Base-by-base conservation (phyloP, 1,140 invertebrate genomes). In the Grapholita molesta region DNA sequence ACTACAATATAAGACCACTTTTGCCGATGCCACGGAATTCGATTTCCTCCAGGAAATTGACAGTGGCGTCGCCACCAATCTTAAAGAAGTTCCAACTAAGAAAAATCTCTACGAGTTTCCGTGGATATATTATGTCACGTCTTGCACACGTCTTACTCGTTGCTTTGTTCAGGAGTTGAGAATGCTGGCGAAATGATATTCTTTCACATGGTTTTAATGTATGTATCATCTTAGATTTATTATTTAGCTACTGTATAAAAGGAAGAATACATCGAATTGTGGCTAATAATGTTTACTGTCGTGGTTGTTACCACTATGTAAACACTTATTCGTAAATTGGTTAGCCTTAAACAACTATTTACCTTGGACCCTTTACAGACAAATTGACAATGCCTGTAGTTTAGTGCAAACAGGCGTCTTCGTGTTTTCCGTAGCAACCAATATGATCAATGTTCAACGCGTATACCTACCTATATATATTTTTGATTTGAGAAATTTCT, bases 31-130 rank as follows among this genome's bases (percentile, higher is more conserved):
- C 70, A 68, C 70, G 38, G 30, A 24, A 71, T 70, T 42, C 69
- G 72, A 80, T 83, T 83, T 83, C 79, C 80, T 74, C 6, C 0
- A 79, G 80, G 77, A 83, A 80, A 80, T 80, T 75, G 78, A 79
- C 73, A 75, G 57, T 48, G 67, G 42, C 57, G 55, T 73, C 66
- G 71, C 52, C 64, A 72, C 57, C 70, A 72, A 78, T 73, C 70
- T 70, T n/a, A 70, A 65, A 72, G 61, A 74, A 72, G 55, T 69
- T 61, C 30, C 48, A 42, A 66, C 67, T 42, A 48, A 74, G 70
- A 69, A 76, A 74, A 70, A 69, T 70, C 64, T 72, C 35, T 64
- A 70, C 61, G 66, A 73, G 71, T 71, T 75, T 74, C 55, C 68
- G 33, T 64, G 52, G 57, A 68, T 64, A 33, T 67, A 55, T 69